Conservation (phyloP, 2,797 vertebrate species). For the Mormyrus hasselquistii region DNA sequence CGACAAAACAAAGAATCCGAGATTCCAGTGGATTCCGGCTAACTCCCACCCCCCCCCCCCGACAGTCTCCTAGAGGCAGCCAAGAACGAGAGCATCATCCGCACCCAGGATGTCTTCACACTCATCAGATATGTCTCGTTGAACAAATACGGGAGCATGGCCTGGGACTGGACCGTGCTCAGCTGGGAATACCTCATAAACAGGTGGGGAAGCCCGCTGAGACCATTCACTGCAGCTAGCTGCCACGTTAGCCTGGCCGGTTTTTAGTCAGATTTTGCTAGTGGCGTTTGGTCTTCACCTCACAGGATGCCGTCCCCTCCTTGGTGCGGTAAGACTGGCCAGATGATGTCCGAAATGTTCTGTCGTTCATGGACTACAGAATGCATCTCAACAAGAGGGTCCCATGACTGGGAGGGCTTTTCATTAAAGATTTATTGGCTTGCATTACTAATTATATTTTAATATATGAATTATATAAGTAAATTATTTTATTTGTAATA, state of each 20-base stretch:
- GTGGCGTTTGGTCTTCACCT: not conserved
- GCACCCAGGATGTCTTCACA: constrained; percentile 86
- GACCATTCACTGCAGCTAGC: not conserved
- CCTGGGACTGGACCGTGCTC: constrained; percentile 89
- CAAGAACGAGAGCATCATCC: constrained; percentile 70
- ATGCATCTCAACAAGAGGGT: not conserved
- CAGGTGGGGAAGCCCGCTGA: constrained; percentile 57
- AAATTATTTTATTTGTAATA: not conserved
- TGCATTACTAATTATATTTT: not conserved
- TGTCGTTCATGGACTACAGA: not conserved
- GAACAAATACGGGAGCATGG: constrained; percentile 82
- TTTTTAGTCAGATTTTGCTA: not conserved
- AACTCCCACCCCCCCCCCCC: too few relatives aligned
- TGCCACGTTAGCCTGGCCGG: not conserved
- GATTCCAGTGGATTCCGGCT: not conserved
- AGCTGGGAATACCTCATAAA: constrained; percentile 88
- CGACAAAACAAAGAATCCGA: not conserved
- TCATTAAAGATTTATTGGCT: not conserved
- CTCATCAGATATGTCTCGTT: constrained; percentile 81
- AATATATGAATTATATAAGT: not conserved
- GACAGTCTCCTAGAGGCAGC: constrained; percentile 62
- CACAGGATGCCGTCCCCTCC: not conserved
- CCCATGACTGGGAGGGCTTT: not conserved
- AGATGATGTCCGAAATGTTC: not conserved
- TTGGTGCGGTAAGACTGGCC: not conserved